Conservation (phyloP, 2,113 vertebrate species). For the Lasiurus cinereus region DNA sequence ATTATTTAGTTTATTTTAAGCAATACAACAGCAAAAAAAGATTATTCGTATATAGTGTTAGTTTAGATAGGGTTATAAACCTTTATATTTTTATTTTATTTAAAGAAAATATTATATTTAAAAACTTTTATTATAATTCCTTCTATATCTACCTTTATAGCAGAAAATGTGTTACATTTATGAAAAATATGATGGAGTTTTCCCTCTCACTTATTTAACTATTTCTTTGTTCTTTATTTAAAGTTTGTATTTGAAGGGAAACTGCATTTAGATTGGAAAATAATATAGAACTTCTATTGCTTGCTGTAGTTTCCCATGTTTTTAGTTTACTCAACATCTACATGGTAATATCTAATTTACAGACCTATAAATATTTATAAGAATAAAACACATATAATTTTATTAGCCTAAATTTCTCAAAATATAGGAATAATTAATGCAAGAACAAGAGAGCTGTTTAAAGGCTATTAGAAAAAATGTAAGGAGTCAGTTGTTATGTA, state of each 20-base stretch:
- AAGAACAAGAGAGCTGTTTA: not conserved
- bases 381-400: not conserved
- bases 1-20: conserved; percentile 27
- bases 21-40: not conserved
- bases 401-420: not conserved
- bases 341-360: not conserved
- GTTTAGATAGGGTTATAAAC: not conserved
- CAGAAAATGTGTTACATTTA: not conserved
- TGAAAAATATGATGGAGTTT: not conserved
- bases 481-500: not conserved
- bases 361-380: not conserved
- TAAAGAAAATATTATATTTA: not conserved
- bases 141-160: not conserved
- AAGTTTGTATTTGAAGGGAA: not conserved
- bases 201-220: not conserved
- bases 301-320: not conserved
- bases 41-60: not conserved
- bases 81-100: not conserved
- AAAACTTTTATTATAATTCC: not conserved
- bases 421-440: not conserved
- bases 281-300: not conserved
- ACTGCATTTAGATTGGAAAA: not conserved
- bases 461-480: not conserved
- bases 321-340: conserved; percentile 11
- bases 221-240: not conserved